Conservation (phyloP, 2,797 vertebrate species). For the Pygocentrus nattereri region DNA sequence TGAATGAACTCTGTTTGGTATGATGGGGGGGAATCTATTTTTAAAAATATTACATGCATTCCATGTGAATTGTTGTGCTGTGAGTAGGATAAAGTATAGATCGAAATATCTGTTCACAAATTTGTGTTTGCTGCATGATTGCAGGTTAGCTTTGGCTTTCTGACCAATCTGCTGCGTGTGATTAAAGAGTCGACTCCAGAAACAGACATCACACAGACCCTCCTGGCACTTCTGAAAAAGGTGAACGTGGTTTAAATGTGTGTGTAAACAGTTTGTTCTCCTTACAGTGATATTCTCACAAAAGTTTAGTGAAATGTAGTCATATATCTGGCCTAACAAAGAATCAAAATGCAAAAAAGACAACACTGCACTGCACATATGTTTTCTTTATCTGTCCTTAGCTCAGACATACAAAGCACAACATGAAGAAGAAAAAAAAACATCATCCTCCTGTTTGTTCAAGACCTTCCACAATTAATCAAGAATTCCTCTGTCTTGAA, state of each 20-base stretch:
- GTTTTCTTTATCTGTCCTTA: background rate
- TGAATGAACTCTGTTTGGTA: conserved; percentile 91
- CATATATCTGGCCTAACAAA: too few relatives aligned
- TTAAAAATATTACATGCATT: background rate
- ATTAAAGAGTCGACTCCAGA: conserved; percentile 74
- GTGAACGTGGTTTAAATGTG: background rate
- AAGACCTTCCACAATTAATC: background rate
- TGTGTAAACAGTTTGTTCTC: background rate
- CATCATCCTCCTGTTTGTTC: background rate
- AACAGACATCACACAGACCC: conserved; percentile 24
- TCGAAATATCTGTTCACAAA: background rate
- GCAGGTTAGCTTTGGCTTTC: conserved; percentile 89
- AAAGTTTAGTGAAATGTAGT: background rate
- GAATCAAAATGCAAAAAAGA: too few relatives aligned
- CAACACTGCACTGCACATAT: too few relatives aligned
- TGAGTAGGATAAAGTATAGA: background rate
- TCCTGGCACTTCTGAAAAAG: conserved; percentile 56
- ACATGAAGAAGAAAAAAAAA: too few relatives aligned
- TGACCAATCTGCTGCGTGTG: conserved; percentile 79
- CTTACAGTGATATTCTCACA: background rate
- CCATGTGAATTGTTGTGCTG: too few relatives aligned
- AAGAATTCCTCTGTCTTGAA: background rate
- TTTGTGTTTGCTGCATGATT: conserved; percentile 51
- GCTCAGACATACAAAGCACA: background rate
- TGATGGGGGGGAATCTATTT: conserved; percentile 54